Evolutionary conservation across 35 echinoderm and acorn worm genomes (phyloP).

Genomic region (Amphiura filiformis): DNA sequence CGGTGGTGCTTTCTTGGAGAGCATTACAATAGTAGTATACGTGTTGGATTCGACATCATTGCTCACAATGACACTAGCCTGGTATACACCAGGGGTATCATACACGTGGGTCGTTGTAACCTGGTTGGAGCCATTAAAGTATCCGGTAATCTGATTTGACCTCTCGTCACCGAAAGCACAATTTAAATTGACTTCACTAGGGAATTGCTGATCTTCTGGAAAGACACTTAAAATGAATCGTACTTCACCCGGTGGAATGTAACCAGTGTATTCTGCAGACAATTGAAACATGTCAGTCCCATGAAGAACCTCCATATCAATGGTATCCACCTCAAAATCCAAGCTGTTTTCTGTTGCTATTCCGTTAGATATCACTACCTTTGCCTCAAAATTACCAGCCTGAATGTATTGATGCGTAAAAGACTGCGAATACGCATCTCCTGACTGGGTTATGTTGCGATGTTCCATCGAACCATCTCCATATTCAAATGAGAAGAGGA

Average conservation of each 20-base stretch:
- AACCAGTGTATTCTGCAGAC: conserved; percentile 18
- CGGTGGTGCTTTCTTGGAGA: neutral
- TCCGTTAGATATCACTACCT: neutral
- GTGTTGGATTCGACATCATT: conserved; percentile 25
- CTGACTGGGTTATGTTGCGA: neutral
- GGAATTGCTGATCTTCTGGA: conserved; percentile 11
- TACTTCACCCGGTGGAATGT: conserved; percentile 10
- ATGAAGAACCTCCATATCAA: neutral
- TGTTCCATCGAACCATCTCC: conserved; percentile 11
- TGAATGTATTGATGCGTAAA: conserved; percentile 23
- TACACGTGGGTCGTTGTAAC: conserved; percentile 10
- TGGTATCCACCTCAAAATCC: neutral
- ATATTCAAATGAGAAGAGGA: neutral
- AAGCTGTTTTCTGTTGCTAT: neutral
- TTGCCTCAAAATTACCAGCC: conserved; percentile 19
- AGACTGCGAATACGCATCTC: neutral
- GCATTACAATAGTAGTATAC: neutral
- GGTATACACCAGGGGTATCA: conserved; percentile 30
- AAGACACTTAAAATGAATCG: neutral
- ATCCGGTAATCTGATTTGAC: neutral
- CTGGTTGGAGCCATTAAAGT: neutral
- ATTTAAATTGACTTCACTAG: neutral
- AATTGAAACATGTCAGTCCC: conserved; percentile 11
- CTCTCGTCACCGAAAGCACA: conserved; percentile 20
- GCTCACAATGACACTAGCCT: neutral